These are phyloP conservation scores for Folsomia manolachei DNA, from an alignment of 2,888 invertebrate genomes.

Conservation along the genomic window DNA sequence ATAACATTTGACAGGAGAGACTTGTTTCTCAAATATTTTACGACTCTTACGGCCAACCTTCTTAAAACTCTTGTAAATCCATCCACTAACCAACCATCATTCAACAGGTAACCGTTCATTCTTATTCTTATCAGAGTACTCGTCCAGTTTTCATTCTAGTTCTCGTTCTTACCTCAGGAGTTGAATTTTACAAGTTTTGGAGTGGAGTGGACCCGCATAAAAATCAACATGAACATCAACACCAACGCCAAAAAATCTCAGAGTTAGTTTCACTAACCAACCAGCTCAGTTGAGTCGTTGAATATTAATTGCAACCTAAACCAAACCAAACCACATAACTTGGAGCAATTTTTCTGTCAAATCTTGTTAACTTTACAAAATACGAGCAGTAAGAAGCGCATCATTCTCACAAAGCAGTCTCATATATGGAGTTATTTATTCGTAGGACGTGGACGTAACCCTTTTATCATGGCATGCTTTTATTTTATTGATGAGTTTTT, in stretches of 20 bases:
- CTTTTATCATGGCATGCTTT: not conserved
- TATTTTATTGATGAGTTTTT: too few relatives aligned
- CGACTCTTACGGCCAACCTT: not conserved
- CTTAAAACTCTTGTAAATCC: too few relatives aligned
- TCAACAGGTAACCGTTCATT: conserved; percentile 6
- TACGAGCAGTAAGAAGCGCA: not conserved
- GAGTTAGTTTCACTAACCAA: too few relatives aligned
- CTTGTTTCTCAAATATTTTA: conserved; percentile 10
- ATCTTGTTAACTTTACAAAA: not conserved
- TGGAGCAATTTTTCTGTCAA: not conserved
- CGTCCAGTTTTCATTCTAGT: too few relatives aligned
- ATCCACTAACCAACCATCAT: too few relatives aligned
- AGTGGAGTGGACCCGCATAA: not conserved
- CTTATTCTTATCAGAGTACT: too few relatives aligned
- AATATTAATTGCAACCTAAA: not conserved
- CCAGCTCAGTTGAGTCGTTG: not conserved
- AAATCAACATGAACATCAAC: not conserved
- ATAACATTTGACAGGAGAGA: not conserved
- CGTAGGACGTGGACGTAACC: too few relatives aligned
- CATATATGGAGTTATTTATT: too few relatives aligned
- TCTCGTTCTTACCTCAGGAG: too few relatives aligned
- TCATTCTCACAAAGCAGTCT: too few relatives aligned
- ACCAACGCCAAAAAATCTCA: not conserved
- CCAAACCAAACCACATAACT: not conserved
- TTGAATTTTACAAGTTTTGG: too few relatives aligned